These are phyloP conservation scores for Sebastes diploproa DNA, from an alignment of 2,797 vertebrate genomes.

Conservation along the genomic window DNA sequence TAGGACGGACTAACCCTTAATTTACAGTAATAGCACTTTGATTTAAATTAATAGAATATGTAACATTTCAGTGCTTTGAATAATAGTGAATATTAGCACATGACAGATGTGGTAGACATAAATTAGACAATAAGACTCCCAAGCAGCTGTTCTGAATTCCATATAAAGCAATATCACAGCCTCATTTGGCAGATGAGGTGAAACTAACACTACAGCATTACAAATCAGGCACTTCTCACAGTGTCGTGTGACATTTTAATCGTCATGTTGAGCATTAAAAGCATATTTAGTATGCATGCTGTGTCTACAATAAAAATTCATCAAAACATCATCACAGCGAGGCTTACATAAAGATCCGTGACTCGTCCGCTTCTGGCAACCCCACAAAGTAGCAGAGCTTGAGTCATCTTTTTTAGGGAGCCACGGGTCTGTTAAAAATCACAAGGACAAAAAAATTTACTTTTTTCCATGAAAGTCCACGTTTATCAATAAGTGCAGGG, in stretches of 20 bases:
- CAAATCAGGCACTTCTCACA: slow-evolving; percentile 18
- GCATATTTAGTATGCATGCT: slow-evolving; percentile 10
- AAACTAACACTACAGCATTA: not conserved
- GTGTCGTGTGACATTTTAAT: slow-evolving; percentile 30
- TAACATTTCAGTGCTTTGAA: not conserved
- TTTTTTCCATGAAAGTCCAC: slow-evolving; percentile 7
- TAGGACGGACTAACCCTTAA: not conserved
- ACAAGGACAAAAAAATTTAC: not conserved
- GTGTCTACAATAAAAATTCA: slow-evolving; percentile 2
- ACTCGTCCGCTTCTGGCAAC: slow-evolving; percentile 24
- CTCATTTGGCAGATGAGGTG: not conserved
- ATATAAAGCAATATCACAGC: not conserved
- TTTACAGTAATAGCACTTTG: no score
- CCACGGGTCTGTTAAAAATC: not conserved
- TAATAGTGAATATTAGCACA: not conserved
- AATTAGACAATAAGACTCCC: not conserved
- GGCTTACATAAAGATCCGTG: slow-evolving; percentile 42
- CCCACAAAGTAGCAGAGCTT: slow-evolving; percentile 5
- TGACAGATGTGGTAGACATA: not conserved
- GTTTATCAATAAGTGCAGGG: slow-evolving; percentile 35
- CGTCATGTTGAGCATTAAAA: slow-evolving; percentile 17
- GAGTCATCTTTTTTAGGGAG: slow-evolving; percentile 33
- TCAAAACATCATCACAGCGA: slow-evolving; percentile 14
- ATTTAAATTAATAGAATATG: not conserved
- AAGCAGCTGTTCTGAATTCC: not conserved